Conservation (phyloP, 2,113 vertebrate genomes). For the Tyto alba region DNA sequence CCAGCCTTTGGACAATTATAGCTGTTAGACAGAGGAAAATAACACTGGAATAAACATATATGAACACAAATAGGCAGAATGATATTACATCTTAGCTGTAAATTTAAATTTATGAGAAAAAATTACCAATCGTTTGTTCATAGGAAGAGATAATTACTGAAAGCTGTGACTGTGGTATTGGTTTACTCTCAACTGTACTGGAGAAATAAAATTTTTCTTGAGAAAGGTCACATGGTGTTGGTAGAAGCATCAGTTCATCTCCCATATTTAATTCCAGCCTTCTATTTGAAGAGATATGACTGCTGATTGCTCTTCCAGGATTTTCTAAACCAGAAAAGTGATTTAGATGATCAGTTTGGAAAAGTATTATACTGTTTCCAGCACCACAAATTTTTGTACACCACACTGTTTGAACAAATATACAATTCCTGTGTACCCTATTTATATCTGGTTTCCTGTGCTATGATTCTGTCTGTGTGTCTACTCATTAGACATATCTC, state of each 20-base stretch:
- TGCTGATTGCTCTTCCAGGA: constrained; percentile 1
- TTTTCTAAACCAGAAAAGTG: constrained; percentile 50
- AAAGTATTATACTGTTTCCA: background rate
- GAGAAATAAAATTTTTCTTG: constrained; percentile 75
- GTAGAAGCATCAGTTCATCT: constrained; percentile 51
- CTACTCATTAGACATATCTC: background rate
- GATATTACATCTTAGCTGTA: background rate
- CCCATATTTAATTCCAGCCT: constrained; percentile 72
- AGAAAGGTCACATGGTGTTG: constrained; percentile 74
- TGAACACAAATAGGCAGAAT: background rate
- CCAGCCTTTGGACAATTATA: background rate
- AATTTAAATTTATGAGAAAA: background rate
- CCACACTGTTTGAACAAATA: background rate
- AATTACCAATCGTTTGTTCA: constrained; percentile 83
- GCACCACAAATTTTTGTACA: background rate
- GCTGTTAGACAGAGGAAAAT: background rate
- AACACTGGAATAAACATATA: background rate
- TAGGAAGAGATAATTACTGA: constrained; percentile 79
- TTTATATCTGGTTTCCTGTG: background rate
- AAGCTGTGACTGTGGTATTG: constrained; percentile 74
- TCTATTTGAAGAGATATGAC: background rate
- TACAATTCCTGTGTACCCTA: background rate
- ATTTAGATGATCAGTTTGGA: background rate
- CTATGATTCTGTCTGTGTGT: background rate
- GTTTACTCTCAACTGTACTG: constrained; percentile 72